Percentiles rank a stretch among this genome's conserved stretches.
Conservation (phyloP, 2,113 vertebrate species). For the Hyla sarda region DNA sequence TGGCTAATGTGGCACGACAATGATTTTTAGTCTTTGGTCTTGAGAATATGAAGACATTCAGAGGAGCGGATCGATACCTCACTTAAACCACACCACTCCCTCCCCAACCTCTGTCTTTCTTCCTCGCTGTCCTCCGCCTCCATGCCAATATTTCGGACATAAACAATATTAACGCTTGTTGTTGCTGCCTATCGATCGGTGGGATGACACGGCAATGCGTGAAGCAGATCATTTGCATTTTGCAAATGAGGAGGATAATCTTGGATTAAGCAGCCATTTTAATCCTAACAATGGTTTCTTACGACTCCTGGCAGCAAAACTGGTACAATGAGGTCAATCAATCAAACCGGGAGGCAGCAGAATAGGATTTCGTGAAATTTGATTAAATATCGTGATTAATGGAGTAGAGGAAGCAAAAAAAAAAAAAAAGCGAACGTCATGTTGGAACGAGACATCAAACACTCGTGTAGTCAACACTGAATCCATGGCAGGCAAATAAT, state of each 20-base stretch:
- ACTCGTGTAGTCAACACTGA: not conserved
- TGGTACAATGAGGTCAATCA: not conserved
- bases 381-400: slow-evolving; percentile 19
- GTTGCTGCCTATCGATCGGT: not conserved
- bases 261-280: not conserved
- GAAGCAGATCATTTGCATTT: slow-evolving; percentile 11
- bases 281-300: not conserved
- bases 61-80: slow-evolving; percentile 24
- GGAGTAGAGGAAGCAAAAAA: not conserved
- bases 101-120: slow-evolving; percentile 23
- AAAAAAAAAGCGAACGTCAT: not conserved
- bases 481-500: slow-evolving; percentile 6
- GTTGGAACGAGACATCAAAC: not conserved
- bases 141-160: slow-evolving; percentile 14
- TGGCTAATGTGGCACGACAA: not conserved
- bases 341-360: not conserved
- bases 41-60: slow-evolving; percentile 32
- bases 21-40: slow-evolving; percentile 6
- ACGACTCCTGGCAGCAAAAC: not conserved
- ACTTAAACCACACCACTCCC: not conserved
- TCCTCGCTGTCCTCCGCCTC: not conserved
- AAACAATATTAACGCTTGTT: not conserved
- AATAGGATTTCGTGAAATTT: not conserved
- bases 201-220: not conserved
- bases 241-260: slow-evolving; percentile 12